Percentiles rank a stretch among this genome's conserved stretches.
Evolutionary conservation across 2,888 invertebrate genomes (phyloP).

Genomic region (Agonum fuliginosum): DNA sequence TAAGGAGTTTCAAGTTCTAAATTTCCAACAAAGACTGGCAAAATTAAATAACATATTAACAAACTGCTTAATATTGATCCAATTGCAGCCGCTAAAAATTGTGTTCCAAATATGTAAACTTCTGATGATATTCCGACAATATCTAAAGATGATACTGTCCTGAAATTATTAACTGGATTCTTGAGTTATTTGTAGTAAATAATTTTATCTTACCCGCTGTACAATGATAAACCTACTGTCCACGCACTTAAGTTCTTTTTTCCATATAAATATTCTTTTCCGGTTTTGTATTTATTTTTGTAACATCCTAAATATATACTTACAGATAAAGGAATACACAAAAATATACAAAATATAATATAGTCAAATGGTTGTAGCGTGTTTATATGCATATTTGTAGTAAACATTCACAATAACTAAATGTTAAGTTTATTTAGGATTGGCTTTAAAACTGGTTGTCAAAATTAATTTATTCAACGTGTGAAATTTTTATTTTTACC

Average conservation of each 20-base stretch:
- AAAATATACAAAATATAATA: background rate
- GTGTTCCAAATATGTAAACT: no score
- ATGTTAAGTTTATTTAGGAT: no score
- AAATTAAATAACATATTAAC: background rate
- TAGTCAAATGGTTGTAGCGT: background rate
- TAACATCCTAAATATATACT: background rate
- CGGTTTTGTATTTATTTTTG: background rate
- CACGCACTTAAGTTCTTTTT: background rate
- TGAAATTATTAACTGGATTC: background rate
- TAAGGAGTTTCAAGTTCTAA: background rate
- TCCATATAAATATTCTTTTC: background rate
- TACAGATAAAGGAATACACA: background rate
- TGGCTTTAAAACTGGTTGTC: no score
- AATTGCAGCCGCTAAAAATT: no score
- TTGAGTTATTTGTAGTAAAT: background rate
- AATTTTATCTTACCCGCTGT: conserved; percentile 6
- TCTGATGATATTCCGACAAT: background rate
- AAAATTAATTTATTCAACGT: no score
- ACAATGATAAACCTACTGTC: background rate
- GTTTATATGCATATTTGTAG: background rate
- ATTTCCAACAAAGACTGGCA: background rate
- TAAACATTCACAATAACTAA: no score
- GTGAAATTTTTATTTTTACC: no score
- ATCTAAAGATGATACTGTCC: no score
- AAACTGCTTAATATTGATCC: no score